Evolutionary conservation across 2,113 vertebrate species (phyloP), one percentile per base, ranked within the genome.

Genomic region (Corythoichthys haematopterus): DNA sequence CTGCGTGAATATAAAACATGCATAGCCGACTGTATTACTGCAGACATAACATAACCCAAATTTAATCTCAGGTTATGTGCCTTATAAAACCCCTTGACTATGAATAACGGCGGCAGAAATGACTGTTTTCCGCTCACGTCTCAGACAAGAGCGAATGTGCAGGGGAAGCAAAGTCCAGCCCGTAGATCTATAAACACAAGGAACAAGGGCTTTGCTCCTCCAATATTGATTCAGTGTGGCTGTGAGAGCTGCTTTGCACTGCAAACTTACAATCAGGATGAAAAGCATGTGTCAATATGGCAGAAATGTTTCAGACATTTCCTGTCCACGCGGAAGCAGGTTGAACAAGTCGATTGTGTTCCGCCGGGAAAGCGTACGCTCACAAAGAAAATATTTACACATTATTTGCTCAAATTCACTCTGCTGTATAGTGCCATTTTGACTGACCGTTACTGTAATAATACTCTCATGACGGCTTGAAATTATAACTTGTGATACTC

Each of bases 201-300:
- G 86, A 85, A 88, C 87, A 87, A 80, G 71, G 65, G 68, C 75
- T 80, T 58, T 79, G 84, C 82, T 81, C 82, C 69, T 81, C 71
- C 66, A 85, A 77, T 89, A 91, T 91, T 87, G 87, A 91, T 89
- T 87, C 74, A 76, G 80, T 70, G 75, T 65, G 75, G 76, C 80
- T 84, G 77, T 43, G 77, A 88, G 88, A 86, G 75, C 76, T 78
- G 80, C 86, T 83, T 80, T 80, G 76, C 80, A 82, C 83, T 72
- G 83, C 79, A 84, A 87, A 81, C 79, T 72, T 82, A 78, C 74
- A 80, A 82, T 88, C 78, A 72, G 70, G 64, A 75, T 75, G 56
- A 77, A 79, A 79, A 81, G 79, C 78, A 78, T 50, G 28, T 70
- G 75, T 84, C 80, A 79, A 84, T 82, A 85, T 50, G 38, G 76